Evolutionary conservation across 1,140 invertebrate species (phyloP).

Genomic region (Pseudomyrmex pallidus): DNA sequence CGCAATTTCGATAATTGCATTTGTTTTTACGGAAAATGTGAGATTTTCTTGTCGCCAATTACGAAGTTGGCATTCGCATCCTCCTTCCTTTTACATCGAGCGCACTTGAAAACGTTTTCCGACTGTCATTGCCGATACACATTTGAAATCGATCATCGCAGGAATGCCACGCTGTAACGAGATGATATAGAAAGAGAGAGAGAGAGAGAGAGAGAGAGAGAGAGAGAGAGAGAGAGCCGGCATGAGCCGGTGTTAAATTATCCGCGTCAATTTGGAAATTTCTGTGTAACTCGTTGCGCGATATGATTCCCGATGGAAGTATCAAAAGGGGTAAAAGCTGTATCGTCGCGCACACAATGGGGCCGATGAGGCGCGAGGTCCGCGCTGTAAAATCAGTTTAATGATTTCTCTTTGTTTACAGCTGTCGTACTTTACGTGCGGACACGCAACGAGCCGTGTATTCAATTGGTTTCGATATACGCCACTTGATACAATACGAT

Average conservation of each 20-base stretch:
- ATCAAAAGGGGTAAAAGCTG: conserved; percentile 56
- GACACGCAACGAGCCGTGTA: conserved; percentile 47
- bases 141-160: conserved; percentile 42
- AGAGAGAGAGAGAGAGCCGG: neutral
- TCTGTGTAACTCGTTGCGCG: conserved; percentile 50
- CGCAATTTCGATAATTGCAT: neutral
- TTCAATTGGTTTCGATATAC: conserved; percentile 56
- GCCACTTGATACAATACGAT: conserved; percentile 57
- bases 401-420: conserved; percentile 62
- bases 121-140: neutral
- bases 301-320: conserved; percentile 50
- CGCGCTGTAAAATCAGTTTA: conserved; percentile 55
- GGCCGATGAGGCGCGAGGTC: conserved; percentile 49
- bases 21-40: neutral
- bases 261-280: conserved; percentile 61
- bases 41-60: conserved; percentile 1
- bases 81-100: conserved; percentile 6
- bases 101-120: conserved; percentile 13
- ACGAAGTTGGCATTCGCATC: conserved; percentile 9
- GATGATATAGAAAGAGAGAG: neutral
- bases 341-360: conserved; percentile 32
- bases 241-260: conserved; percentile 49
- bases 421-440: conserved; percentile 52
- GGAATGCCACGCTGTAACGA: conserved; percentile 40
- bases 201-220: too few species aligned